These are phyloP conservation scores for Automeris io DNA, from an alignment of 2,888 invertebrate genomes.

Conservation along the genomic window DNA sequence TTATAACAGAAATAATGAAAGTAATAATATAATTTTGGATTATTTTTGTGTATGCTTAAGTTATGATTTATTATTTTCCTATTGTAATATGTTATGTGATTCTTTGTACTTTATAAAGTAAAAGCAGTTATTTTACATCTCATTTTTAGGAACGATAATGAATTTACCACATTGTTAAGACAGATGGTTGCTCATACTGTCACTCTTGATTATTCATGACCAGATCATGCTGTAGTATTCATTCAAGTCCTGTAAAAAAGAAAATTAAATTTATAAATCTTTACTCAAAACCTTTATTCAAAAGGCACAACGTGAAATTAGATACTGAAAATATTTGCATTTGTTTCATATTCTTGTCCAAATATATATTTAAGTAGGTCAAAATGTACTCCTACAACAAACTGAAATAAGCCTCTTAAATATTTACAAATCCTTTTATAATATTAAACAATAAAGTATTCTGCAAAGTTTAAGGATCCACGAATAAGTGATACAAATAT, in stretches of 20 bases:
- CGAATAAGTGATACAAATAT: no score
- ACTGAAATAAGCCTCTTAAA: no score
- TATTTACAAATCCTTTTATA: no score
- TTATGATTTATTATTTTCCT: background rate
- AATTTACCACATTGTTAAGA: no score
- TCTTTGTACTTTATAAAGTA: no score
- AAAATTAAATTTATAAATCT: background rate
- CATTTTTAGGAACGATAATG: background rate
- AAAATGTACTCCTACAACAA: no score
- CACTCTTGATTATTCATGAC: background rate
- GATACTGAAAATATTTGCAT: background rate
- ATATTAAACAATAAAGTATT: no score
- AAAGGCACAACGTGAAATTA: background rate
- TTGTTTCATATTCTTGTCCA: background rate
- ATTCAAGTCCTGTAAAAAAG: slow-evolving; percentile 1
- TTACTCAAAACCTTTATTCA: no score
- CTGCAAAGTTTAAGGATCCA: no score
- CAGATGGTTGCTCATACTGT: background rate
- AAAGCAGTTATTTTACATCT: no score
- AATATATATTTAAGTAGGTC: background rate
- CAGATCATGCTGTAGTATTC: background rate
- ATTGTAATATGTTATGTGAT: no score
- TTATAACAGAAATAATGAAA: slow-evolving; percentile 1
- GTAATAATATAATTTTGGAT: background rate
- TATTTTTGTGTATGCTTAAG: background rate